A percentile compares a stretch with the other conserved stretches of the same genome.
phyloP scores from a whole-genome alignment of 1,140 invertebrate genomes.

The Psilanteris sp. region DNA sequence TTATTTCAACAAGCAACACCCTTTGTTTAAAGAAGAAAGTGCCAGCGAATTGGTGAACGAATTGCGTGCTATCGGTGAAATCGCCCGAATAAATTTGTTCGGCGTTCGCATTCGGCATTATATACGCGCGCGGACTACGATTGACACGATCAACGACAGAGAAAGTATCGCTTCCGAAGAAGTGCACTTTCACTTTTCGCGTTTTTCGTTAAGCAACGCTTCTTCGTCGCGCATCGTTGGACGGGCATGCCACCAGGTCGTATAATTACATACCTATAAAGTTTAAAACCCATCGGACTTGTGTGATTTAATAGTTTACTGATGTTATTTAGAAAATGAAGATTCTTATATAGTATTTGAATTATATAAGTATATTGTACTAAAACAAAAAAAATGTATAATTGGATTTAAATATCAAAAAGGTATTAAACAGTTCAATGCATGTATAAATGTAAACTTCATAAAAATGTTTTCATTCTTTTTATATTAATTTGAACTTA shows the following conservation, averaged over 20 bases:
- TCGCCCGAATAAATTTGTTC: slow-evolving; percentile 44
- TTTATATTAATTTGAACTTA: too few species aligned
- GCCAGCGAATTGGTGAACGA: slow-evolving; percentile 18
- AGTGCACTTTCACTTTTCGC: slow-evolving; percentile 69
- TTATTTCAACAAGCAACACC: too few species aligned
- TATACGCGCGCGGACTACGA: slow-evolving; percentile 23
- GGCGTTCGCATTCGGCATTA: slow-evolving; percentile 24
- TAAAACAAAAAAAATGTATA: too few species aligned
- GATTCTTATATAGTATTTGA: too few species aligned
- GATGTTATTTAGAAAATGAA: too few species aligned
- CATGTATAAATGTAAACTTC: too few species aligned
- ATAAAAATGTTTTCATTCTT: too few species aligned
- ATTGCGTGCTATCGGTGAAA: slow-evolving; percentile 43
- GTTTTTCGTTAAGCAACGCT: slow-evolving; percentile 61
- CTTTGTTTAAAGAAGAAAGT: slow-evolving; percentile 17
- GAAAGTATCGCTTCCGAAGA: slow-evolving; percentile 65
- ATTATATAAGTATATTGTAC: too few species aligned
- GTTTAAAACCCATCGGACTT: slow-evolving; percentile 31
- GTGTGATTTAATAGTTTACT: too few species aligned
- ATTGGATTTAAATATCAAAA: too few species aligned
- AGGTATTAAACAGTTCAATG: too few species aligned
- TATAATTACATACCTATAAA: slow-evolving; percentile 11
- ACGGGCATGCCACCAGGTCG: not conserved
- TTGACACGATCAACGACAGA: slow-evolving; percentile 59
- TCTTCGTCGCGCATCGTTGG: slow-evolving; percentile 29